Conservation (phyloP, 2,113 vertebrate genomes). For the Phoxinus phoxinus region DNA sequence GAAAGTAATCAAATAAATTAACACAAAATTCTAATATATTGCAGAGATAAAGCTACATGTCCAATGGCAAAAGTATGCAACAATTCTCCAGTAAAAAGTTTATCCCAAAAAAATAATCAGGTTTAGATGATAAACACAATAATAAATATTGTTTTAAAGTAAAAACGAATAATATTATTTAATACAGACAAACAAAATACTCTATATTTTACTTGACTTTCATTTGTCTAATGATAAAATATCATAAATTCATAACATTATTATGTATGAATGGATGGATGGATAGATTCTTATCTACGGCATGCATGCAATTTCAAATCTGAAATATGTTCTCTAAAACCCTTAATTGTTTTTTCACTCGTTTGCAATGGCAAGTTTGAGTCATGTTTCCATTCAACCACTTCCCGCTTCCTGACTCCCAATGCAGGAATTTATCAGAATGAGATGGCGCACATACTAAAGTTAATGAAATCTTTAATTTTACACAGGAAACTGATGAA, state of each 20-base stretch:
- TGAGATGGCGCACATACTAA: constrained; percentile 58
- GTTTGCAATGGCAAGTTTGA: constrained; percentile 24
- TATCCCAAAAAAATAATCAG: no score
- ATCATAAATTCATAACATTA: no score
- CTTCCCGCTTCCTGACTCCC: constrained; percentile 60
- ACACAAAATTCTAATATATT: background rate
- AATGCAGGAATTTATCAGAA: constrained; percentile 56
- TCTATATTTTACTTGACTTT: no score
- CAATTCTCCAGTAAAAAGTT: background rate
- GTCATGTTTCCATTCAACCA: constrained; percentile 57
- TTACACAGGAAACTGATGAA: constrained; percentile 56
- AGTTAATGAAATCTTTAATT: constrained; percentile 64
- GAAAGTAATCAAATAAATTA: background rate
- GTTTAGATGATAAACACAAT: no score
- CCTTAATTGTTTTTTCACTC: background rate
- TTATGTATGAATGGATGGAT: background rate
- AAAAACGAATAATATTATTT: no score
- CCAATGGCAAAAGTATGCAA: background rate
- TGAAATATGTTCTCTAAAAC: constrained; percentile 18
- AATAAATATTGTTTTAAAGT: no score
- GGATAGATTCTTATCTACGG: background rate
- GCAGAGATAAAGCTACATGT: background rate
- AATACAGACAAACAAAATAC: no score
- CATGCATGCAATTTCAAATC: background rate
- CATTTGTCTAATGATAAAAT: no score